phyloP scores from a whole-genome alignment of 2,113 vertebrate species.

The Vulpes lagopus region DNA sequence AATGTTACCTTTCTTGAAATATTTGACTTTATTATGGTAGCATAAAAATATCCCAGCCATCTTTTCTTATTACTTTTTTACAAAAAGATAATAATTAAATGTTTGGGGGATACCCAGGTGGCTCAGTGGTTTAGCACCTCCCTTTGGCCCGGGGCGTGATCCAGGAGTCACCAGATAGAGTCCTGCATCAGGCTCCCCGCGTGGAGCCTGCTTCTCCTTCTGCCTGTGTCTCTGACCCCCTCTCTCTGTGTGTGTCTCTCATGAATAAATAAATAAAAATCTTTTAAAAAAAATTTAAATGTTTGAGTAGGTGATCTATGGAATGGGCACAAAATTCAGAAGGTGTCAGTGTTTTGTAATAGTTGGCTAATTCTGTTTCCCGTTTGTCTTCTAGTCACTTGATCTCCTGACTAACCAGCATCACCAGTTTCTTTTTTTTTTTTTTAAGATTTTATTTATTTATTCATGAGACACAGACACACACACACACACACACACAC shows the following conservation, averaged over 20 bases:
- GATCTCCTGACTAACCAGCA: neutral
- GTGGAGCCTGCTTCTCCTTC: too few relatives aligned
- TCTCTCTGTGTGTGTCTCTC: too few relatives aligned
- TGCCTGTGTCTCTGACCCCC: too few relatives aligned
- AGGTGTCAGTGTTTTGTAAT: neutral
- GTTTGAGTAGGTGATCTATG: neutral
- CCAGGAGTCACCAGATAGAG: too few relatives aligned
- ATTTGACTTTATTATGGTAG: slow-evolving; percentile 21
- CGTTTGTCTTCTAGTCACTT: neutral
- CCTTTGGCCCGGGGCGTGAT: too few relatives aligned
- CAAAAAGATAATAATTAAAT: neutral
- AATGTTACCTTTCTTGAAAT: neutral
- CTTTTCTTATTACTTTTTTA: neutral
- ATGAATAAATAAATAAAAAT: too few relatives aligned
- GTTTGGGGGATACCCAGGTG: neutral
- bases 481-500: too few relatives aligned
- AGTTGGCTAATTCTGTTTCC: neutral
- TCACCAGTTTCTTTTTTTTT: neutral
- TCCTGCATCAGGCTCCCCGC: too few relatives aligned
- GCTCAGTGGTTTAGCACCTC: too few relatives aligned
- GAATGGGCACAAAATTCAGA: neutral
- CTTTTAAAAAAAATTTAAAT: neutral
- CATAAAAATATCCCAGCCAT: neutral
- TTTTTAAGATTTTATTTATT: too few relatives aligned
- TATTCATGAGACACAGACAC: too few relatives aligned